Evolutionary conservation across 2,113 vertebrate species (phyloP).

Genomic region (Etheostoma cragini): DNA sequence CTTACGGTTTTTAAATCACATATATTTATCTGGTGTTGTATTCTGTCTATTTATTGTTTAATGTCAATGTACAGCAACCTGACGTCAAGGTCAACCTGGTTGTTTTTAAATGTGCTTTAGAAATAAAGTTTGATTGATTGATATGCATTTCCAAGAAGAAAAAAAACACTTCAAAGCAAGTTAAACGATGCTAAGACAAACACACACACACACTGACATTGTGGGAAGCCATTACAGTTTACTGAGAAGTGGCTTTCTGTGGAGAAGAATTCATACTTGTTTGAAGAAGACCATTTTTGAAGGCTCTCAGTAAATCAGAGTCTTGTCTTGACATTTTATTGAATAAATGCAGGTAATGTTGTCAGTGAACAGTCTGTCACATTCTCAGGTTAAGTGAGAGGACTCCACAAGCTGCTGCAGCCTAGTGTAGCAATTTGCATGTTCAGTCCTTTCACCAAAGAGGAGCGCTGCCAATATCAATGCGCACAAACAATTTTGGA

Average conservation of each 20-base stretch:
- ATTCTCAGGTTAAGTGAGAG: constrained; percentile 5
- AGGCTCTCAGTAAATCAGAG: constrained; percentile 5
- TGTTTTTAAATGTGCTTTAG: no score
- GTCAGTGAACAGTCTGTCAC: constrained; percentile 15
- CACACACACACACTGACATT: no score
- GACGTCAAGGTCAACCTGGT: no score
- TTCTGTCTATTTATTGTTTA: no score
- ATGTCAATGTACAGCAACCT: no score
- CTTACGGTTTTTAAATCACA: no score
- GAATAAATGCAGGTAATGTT: constrained; percentile 18
- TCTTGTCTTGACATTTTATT: constrained; percentile 3
- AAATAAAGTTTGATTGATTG: no score
- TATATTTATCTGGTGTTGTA: no score
- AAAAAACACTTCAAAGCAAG: background rate
- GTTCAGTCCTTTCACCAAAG: background rate
- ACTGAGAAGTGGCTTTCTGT: constrained; percentile 1
- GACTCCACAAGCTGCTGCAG: constrained; percentile 21
- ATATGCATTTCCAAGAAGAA: background rate
- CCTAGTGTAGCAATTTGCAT: constrained; percentile 17
- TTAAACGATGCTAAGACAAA: background rate
- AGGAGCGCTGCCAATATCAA: constrained; percentile 1
- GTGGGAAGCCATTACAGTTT: background rate
- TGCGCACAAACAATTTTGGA: constrained; percentile 20
- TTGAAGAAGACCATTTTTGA: constrained; percentile 4
- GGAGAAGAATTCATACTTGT: background rate